Base-by-base conservation (phyloP, 2,888 invertebrate genomes). In the Alitta virens region DNA sequence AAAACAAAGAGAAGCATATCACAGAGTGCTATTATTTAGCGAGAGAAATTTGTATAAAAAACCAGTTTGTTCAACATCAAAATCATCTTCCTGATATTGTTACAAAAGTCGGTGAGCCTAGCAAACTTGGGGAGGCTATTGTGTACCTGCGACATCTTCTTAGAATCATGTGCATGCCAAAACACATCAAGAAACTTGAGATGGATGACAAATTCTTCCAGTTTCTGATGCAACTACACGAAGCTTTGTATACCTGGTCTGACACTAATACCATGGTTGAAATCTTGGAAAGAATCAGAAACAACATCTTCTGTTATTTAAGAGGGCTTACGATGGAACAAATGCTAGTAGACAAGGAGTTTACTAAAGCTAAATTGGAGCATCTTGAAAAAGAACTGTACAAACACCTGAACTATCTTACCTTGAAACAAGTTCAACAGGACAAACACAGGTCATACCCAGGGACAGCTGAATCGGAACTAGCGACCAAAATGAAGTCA, bases 361-460 rank as follows among this genome's bases (percentile, higher is more conserved):
- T 68, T 40, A 69, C 66, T 16, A 67, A 68, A 56, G 68, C 68
- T 12, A 68, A 67, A 52, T 46, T 70, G 53, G 70, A 70, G 51
- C 65, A 61, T 25, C 40, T 64, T 16, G 69, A 69, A 53, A 65
- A 66, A 51, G 70, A 70, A 53, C 62, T 70, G 9, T 64, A 68
- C 57, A 57, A 60, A 21, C 68, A 69, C 53, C 59, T 69, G 21
- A 65, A 65, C 33, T 67, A 69, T 50, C 58, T 69, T 23, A 65
- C 66, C 12, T 57, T 63, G 26, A 65, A 51, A 14, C 66, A 63
- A 38, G 62, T 66, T 1, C 64, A 66, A 25, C 50, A 57, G 40
- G 64, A 64, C 26, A 42, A 49, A 38, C 43, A 50, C 25, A 55
- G 51, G 2, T 38, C 38, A 25, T 38, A 50, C 25, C 57, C 62